These are phyloP conservation scores for Stramonita haemastoma DNA, from an alignment of 2,888 invertebrate species.

Conservation along the genomic window DNA sequence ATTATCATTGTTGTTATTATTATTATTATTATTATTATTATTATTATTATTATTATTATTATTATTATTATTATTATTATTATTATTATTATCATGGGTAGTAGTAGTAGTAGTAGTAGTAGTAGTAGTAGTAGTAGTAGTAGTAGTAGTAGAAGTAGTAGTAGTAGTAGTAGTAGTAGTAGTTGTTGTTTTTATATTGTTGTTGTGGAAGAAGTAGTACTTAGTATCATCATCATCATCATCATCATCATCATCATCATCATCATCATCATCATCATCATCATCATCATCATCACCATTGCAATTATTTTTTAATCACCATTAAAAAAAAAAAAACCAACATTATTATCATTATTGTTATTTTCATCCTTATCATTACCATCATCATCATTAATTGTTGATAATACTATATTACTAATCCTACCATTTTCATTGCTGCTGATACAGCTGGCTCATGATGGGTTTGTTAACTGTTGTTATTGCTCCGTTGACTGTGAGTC, in stretches of 20 bases:
- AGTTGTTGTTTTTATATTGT: background rate
- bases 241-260: too few species aligned
- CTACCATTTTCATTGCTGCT: too few species aligned
- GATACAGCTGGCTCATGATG: too few species aligned
- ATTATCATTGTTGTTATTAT: background rate
- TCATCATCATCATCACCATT: too few species aligned
- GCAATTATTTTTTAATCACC: too few species aligned
- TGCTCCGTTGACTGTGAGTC: too few species aligned
- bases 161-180: conserved; percentile 41
- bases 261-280: background rate
- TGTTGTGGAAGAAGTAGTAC: conserved; percentile 24
- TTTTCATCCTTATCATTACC: background rate
- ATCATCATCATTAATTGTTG: too few species aligned
- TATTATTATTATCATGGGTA: conserved; percentile 13
- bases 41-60: conserved; percentile 1
- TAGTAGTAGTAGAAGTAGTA: conserved; percentile 33
- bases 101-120: conserved; percentile 41
- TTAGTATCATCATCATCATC: too few species aligned
- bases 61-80: background rate
- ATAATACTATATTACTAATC: too few species aligned
- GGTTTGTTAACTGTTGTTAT: too few species aligned
- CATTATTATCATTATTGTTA: background rate
- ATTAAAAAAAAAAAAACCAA: too few species aligned
- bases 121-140: conserved; percentile 31
- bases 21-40: conserved; percentile 37